Evolutionary conservation across 2,888 invertebrate genomes (phyloP), one percentile per base, ranked within the genome.

Genomic region (Seladonia tumulorum): DNA sequence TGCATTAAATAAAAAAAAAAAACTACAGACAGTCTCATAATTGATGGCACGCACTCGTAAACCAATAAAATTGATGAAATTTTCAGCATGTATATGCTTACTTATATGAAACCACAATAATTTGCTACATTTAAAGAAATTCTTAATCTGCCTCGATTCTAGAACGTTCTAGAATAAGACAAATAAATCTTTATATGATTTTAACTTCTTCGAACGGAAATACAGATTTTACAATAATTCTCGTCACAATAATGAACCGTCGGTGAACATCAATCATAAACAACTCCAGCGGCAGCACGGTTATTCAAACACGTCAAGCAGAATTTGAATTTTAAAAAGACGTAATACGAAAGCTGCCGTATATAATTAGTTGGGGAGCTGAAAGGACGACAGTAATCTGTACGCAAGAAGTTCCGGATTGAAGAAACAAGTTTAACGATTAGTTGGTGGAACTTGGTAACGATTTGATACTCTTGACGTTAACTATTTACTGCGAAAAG

Each of bases 361-460:
- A 63, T 63, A 63, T 2, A 63, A 29, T 63, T 63, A 63, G 7
- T 18, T 35, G 8, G 16, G 5, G 5, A 7, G 63, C 16, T 63
- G 63, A 63, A 63, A 63, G 29, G 29, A 63, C 63, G 63, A 29
- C 29, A 29, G 29, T 18, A 29, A 29, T 29, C 63, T 35, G 63
- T 42, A 70, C 42, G n/a, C 39, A 70, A 70, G 42, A 70, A 42
- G 70, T 70, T 70, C 5, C n/a, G n/a, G n/a, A 22, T 42, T 42
- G n/a, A 70, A 42, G 42, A 70, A 42, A 22, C 63, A 63, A 70
- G 70, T 70, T 57, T 70, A 70, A 70, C 42, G 35, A 42, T 70
- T 39, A 70, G 39, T 14, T 22, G n/a, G 14, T 22, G 5, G 14
- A 70, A 39, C 70, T 70, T 22, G 7, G 18, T 29, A 57, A 57